These are phyloP conservation scores for Timandra comae DNA, from an alignment of 2,888 invertebrate species.

Conservation along the genomic window DNA sequence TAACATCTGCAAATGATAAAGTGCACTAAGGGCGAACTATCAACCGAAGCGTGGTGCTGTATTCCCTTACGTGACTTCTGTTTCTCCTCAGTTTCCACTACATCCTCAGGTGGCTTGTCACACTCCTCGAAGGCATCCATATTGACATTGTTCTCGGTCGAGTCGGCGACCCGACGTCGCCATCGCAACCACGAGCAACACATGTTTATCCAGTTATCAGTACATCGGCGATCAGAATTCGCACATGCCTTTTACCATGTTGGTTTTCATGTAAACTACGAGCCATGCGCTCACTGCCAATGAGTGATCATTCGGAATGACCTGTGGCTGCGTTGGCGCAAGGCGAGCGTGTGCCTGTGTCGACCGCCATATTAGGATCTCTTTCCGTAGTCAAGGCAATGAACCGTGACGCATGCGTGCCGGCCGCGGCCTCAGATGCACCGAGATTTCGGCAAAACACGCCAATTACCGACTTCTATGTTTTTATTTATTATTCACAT, in stretches of 20 bases:
- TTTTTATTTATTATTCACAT: conserved; percentile 4
- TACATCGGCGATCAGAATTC: conserved; percentile 25
- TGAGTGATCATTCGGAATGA: conserved; percentile 56
- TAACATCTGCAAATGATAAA: conserved; percentile 23
- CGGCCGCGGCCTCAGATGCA: conserved; percentile 21
- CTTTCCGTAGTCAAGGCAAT: conserved; percentile 71
- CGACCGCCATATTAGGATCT: conserved; percentile 67
- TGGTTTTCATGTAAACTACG: conserved; percentile 2
- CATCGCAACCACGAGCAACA: conserved; percentile 70
- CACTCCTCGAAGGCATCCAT: conserved; percentile 51
- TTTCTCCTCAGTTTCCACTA: conserved; percentile 34
- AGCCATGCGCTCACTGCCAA: conserved; percentile 43
- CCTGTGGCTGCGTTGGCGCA: conserved; percentile 59
- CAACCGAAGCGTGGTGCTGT: conserved; percentile 32
- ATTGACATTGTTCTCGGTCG: conserved; percentile 38
- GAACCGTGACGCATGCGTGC: conserved; percentile 65
- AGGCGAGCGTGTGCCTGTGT: conserved; percentile 57
- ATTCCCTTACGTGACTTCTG: conserved; percentile 57
- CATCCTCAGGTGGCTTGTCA: conserved; percentile 28
- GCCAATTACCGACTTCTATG: conserved; percentile 3
- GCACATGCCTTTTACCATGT: conserved; percentile 15
- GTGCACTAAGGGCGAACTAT: conserved; percentile 44
- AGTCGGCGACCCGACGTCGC: conserved; percentile 59
- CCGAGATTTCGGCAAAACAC: conserved; percentile 13
- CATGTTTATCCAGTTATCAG: conserved; percentile 49